Evolutionary conservation across 2,888 invertebrate species (phyloP).

Genomic region (Anarsia innoxiella): DNA sequence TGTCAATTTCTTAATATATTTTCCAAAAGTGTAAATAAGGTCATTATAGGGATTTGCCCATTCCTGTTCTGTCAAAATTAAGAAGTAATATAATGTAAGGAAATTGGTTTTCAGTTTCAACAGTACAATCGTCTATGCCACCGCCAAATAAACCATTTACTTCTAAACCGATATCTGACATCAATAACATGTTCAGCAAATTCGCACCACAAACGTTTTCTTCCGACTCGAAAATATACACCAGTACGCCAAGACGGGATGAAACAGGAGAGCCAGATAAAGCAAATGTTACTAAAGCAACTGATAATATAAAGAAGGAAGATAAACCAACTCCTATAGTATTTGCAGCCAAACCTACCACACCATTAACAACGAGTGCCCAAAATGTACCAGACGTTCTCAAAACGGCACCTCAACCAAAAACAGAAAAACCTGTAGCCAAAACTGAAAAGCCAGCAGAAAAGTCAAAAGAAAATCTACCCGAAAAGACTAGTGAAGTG

Average conservation of each 20-base stretch:
- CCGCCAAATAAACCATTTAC: slow-evolving; percentile 34
- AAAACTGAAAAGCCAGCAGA: slow-evolving; percentile 33
- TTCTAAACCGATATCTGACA: slow-evolving; percentile 45
- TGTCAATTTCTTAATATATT: too few relatives aligned
- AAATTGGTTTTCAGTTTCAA: slow-evolving; percentile 19
- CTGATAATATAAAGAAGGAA: slow-evolving; percentile 27
- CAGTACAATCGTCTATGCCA: slow-evolving; percentile 29
- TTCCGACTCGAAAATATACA: slow-evolving; percentile 24
- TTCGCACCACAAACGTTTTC: slow-evolving; percentile 32
- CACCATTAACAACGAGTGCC: slow-evolving; percentile 24
- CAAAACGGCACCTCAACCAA: slow-evolving; percentile 32
- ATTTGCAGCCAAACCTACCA: slow-evolving; percentile 37
- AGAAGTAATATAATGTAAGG: too few relatives aligned
- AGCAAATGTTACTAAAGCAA: slow-evolving; percentile 20
- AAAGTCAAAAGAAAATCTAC: slow-evolving; percentile 42
- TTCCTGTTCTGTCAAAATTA: background rate
- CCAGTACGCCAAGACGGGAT: slow-evolving; percentile 21
- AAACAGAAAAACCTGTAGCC: slow-evolving; percentile 28
- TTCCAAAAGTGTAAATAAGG: too few relatives aligned
- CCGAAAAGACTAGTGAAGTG: slow-evolving; percentile 27
- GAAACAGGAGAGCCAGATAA: slow-evolving; percentile 55
- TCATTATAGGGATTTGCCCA: background rate
- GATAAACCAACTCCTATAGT: slow-evolving; percentile 43
- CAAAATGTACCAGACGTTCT: slow-evolving; percentile 39
- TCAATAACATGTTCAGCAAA: slow-evolving; percentile 45